phyloP scores from a whole-genome alignment of 2,113 vertebrate genomes.

The Eublepharis macularius region DNA sequence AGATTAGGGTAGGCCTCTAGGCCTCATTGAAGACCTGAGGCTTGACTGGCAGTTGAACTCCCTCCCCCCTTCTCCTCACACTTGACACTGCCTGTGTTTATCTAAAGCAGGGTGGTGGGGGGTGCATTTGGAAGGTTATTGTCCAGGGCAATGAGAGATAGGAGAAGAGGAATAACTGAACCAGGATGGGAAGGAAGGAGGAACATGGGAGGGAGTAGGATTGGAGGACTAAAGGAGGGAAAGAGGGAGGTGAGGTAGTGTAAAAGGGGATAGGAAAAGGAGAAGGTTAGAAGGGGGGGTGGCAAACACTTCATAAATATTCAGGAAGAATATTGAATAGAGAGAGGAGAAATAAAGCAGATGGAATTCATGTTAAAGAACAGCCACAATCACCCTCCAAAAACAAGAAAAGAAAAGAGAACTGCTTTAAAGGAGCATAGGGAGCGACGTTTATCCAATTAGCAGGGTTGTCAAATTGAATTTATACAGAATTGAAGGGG shows the following conservation, averaged over 20 bases:
- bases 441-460: constrained; percentile 92
- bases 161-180: constrained; percentile 55
- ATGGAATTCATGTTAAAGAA: constrained; percentile 85
- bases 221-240: constrained; percentile 13
- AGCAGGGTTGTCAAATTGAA: constrained; percentile 99
- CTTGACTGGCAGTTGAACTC: constrained; percentile 91
- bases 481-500: constrained; percentile 85
- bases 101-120: constrained; percentile 84
- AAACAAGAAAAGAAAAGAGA: constrained; percentile 84
- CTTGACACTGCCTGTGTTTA: constrained; percentile 99
- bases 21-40: constrained; percentile 78
- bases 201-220: constrained; percentile 50
- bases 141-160: constrained; percentile 70
- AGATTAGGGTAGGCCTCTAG: constrained; percentile 86
- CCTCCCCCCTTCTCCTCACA: constrained; percentile 83
- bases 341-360: constrained; percentile 83
- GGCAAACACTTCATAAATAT: constrained; percentile 87
- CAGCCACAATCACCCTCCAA: constrained; percentile 77
- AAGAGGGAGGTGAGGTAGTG: constrained; percentile 43
- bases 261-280: constrained; percentile 23
- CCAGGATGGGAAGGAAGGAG: constrained; percentile 31
- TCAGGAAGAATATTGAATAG: constrained; percentile 80
- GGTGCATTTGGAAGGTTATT: constrained; percentile 84
- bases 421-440: constrained; percentile 82
- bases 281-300: neutral